A percentile compares a stretch with the other conserved stretches of the same genome.
These are phyloP conservation scores for Rhadinocentrus ornatus DNA, from an alignment of 2,797 vertebrate genomes.

Conservation along the genomic window DNA sequence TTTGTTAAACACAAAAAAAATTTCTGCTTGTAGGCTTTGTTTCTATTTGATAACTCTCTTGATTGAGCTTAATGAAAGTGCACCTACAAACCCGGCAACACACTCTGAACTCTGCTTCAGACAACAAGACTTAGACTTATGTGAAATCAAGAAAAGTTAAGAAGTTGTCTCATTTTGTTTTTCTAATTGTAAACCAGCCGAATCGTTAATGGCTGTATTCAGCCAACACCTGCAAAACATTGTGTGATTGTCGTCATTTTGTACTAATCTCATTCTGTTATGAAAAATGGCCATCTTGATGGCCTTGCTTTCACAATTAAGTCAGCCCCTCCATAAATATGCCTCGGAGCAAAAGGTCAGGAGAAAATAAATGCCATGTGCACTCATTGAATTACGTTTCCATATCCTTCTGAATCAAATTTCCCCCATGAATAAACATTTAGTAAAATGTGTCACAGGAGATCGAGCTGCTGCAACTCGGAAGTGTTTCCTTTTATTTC, in stretches of 20 bases:
- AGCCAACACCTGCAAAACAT: slow-evolving; percentile 31
- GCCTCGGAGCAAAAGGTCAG: slow-evolving; percentile 62
- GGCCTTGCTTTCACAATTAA: slow-evolving; percentile 56
- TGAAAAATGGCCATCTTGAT: slow-evolving; percentile 67
- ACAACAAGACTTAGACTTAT: slow-evolving; percentile 15
- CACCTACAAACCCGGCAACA: not conserved
- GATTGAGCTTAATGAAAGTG: not conserved
- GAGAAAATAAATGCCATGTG: slow-evolving; percentile 58
- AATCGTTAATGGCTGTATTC: slow-evolving; percentile 2
- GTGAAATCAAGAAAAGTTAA: slow-evolving; percentile 16
- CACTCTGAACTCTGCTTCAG: not conserved
- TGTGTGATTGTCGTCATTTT: slow-evolving; percentile 68
- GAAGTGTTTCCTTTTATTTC: not conserved
- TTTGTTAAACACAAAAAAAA: not conserved
- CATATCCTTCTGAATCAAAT: slow-evolving; percentile 48
- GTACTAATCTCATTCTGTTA: slow-evolving; percentile 64
- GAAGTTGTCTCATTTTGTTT: not conserved
- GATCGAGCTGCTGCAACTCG: slow-evolving; percentile 12
- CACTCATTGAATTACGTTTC: slow-evolving; percentile 60
- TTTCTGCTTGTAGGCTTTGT: not conserved
- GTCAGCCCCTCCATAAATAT: slow-evolving; percentile 64
- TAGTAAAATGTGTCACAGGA: slow-evolving; percentile 3
- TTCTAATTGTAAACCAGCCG: slow-evolving; percentile 1
- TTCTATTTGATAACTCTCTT: not conserved
- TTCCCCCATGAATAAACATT: slow-evolving; percentile 27